Conservation (phyloP, 1,140 invertebrate species). For the Lasaia peninsularis region DNA sequence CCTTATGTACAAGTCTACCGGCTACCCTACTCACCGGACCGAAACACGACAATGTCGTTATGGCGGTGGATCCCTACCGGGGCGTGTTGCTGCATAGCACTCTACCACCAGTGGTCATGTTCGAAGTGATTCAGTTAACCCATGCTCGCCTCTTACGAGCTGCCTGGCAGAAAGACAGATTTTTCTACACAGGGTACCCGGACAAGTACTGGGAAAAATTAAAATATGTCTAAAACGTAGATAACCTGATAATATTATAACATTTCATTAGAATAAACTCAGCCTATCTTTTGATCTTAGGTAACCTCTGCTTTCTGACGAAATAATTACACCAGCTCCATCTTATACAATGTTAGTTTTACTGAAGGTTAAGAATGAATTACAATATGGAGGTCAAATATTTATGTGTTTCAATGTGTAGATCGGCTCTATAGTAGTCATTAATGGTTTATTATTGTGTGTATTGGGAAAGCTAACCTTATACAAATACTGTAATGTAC, state of each 20-base stretch:
- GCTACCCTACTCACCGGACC: too few relatives aligned
- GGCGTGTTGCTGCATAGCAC: too few relatives aligned
- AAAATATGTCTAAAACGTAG: too few relatives aligned
- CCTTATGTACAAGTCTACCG: too few relatives aligned
- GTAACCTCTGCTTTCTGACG: not conserved
- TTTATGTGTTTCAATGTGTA: constrained; percentile 13
- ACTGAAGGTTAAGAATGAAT: constrained; percentile 14
- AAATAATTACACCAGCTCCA: constrained; percentile 7
- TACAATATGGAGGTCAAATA: constrained; percentile 10
- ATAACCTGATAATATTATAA: not conserved
- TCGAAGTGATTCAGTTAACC: too few relatives aligned
- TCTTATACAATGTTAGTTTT: constrained; percentile 13
- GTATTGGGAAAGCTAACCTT: constrained; percentile 9
- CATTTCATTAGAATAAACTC: not conserved
- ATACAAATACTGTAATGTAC: constrained; percentile 2
- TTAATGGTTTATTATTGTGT: not conserved
- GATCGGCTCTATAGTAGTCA: constrained; percentile 1
- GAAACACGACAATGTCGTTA: too few relatives aligned
- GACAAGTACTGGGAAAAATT: too few relatives aligned
- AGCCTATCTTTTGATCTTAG: not conserved
- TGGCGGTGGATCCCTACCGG: too few relatives aligned
- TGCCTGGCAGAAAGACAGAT: too few relatives aligned
- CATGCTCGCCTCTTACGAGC: too few relatives aligned
- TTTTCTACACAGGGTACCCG: too few relatives aligned
- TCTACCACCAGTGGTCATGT: too few relatives aligned